Conservation (phyloP, 1,140 invertebrate genomes). For the Aphaenogaster floridana region DNA sequence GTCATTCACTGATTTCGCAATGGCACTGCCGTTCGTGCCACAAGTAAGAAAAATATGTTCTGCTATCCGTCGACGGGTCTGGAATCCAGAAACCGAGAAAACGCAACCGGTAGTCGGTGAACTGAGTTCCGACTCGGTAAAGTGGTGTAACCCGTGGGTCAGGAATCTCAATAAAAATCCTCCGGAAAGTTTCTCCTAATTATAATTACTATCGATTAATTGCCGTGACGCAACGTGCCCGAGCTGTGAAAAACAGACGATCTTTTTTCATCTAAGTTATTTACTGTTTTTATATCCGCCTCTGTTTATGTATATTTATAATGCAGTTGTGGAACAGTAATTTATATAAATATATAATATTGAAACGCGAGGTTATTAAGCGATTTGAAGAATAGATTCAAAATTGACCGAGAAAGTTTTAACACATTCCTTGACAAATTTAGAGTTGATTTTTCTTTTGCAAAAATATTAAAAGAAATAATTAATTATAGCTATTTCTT, state of each 20-base stretch:
- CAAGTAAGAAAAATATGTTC: slow-evolving; percentile 69
- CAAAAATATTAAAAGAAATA: not conserved
- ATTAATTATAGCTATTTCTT: not conserved
- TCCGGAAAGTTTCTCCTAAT: slow-evolving; percentile 69
- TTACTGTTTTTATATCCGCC: slow-evolving; percentile 11
- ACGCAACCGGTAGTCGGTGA: slow-evolving; percentile 41
- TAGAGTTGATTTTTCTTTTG: not conserved
- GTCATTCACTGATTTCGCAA: slow-evolving; percentile 68
- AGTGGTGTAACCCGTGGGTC: slow-evolving; percentile 63
- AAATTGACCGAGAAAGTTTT: not conserved
- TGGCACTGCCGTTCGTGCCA: slow-evolving; percentile 29
- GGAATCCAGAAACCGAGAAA: slow-evolving; percentile 74
- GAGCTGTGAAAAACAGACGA: not conserved
- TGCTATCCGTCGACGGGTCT: slow-evolving; percentile 51
- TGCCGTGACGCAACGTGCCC: slow-evolving; percentile 37
- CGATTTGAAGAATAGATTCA: not conserved
- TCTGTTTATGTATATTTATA: not conserved
- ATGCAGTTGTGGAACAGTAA: not conserved
- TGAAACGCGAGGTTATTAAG: not conserved
- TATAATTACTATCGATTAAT: slow-evolving; percentile 74
- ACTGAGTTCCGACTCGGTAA: slow-evolving; percentile 55
- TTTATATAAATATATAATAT: not conserved
- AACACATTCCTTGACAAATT: not conserved
- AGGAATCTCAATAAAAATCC: slow-evolving; percentile 74
- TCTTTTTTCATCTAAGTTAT: not conserved